These are phyloP conservation scores for Passer montanus DNA, from an alignment of 2,113 vertebrate species.

Conservation along the genomic window DNA sequence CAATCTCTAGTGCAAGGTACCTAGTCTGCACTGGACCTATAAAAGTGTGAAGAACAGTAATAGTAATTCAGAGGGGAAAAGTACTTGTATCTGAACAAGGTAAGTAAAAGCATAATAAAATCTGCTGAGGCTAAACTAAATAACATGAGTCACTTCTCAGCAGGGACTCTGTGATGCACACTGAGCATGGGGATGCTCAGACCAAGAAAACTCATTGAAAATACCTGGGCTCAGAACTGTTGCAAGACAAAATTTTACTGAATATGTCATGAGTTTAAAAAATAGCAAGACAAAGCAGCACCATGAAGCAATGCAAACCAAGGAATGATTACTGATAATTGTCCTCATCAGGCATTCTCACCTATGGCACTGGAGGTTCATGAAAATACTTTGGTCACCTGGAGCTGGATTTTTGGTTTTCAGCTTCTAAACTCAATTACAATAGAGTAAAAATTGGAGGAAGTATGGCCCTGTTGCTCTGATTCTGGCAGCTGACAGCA, in stretches of 20 bases:
- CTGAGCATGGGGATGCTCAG: neutral
- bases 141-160: neutral
- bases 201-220: neutral
- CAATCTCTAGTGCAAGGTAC: neutral
- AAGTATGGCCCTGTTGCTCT: accelerated
- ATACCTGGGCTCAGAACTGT: neutral
- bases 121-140: neutral
- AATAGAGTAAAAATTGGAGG: neutral
- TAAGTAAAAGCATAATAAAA: neutral
- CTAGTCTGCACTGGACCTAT: neutral
- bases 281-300: neutral
- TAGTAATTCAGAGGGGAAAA: neutral
- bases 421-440: neutral
- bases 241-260: neutral
- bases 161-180: accelerated
- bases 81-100: neutral
- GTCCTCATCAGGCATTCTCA: neutral
- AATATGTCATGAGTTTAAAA: neutral
- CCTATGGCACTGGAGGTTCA: neutral
- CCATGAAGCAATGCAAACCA: neutral
- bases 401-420: neutral
- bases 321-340: neutral
- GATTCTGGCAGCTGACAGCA: neutral
- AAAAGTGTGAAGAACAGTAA: neutral
- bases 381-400: neutral